These are phyloP conservation scores for Prosapia bicincta DNA, from an alignment of 2,888 invertebrate species.

Conservation along the genomic window DNA sequence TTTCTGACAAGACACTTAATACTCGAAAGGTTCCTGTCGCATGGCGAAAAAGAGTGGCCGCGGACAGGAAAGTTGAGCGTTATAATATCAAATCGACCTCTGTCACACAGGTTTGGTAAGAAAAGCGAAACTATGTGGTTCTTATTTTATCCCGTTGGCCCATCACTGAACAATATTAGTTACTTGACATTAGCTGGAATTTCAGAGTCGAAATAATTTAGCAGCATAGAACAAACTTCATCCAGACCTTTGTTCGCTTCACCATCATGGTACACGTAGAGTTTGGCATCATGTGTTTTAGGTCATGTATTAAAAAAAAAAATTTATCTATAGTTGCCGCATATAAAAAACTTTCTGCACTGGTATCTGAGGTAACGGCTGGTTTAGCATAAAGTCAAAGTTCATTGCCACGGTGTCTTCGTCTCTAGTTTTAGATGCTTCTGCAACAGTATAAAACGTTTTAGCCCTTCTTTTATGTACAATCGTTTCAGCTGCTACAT, in stretches of 20 bases:
- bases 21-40: neutral
- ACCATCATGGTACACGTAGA: neutral
- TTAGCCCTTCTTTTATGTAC: neutral
- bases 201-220: neutral
- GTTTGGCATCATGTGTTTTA: neutral
- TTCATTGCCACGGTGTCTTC: neutral
- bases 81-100: neutral
- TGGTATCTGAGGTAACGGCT: neutral
- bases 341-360: neutral
- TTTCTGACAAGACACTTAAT: neutral
- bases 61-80: neutral
- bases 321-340: neutral
- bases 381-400: neutral
- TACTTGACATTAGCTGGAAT: constrained; percentile 22
- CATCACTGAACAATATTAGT: constrained; percentile 29
- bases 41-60: constrained; percentile 7
- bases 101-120: neutral
- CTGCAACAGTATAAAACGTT: neutral
- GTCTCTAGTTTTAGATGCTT: neutral
- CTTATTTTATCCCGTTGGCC: constrained; percentile 31
- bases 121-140: constrained; percentile 15
- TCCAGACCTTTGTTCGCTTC: neutral
- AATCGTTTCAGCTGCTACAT: neutral
- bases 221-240: neutral
- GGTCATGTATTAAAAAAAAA: neutral